Conservation (phyloP, 2,797 vertebrate species). For the Diceros bicornis region DNA sequence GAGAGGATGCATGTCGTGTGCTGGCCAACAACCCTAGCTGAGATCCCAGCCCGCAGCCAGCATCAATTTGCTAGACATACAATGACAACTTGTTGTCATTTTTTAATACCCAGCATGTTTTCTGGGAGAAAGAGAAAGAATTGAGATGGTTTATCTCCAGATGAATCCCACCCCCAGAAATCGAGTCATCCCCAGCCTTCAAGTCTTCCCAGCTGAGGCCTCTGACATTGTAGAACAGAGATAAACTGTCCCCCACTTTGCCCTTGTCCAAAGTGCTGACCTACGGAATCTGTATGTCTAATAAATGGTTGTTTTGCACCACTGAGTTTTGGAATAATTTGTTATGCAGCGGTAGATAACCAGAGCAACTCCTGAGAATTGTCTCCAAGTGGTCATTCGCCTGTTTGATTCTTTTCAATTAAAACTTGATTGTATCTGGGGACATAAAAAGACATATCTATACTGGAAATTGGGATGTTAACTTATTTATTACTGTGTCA, state of each 20-base stretch:
- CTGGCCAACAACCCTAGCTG: neutral
- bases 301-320: neutral
- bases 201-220: neutral
- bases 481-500: neutral
- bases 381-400: neutral
- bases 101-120: slow-evolving; percentile 89
- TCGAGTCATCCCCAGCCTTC: neutral
- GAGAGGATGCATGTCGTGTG: neutral
- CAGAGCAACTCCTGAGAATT: neutral
- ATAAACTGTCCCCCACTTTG: neutral
- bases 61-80: neutral
- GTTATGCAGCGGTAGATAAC: neutral
- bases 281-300: neutral
- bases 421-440: neutral
- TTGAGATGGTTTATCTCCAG: slow-evolving; percentile 90
- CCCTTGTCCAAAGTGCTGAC: neutral
- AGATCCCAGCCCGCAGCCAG: neutral
- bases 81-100: slow-evolving; percentile 92
- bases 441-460: neutral
- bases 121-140: slow-evolving; percentile 91
- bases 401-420: neutral
- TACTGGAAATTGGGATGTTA: neutral
- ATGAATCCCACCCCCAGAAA: neutral
- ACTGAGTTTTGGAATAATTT: neutral
- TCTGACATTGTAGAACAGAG: neutral